Evolutionary conservation across 2,113 vertebrate species (phyloP).

Genomic region (Gorsachius goisagi): DNA sequence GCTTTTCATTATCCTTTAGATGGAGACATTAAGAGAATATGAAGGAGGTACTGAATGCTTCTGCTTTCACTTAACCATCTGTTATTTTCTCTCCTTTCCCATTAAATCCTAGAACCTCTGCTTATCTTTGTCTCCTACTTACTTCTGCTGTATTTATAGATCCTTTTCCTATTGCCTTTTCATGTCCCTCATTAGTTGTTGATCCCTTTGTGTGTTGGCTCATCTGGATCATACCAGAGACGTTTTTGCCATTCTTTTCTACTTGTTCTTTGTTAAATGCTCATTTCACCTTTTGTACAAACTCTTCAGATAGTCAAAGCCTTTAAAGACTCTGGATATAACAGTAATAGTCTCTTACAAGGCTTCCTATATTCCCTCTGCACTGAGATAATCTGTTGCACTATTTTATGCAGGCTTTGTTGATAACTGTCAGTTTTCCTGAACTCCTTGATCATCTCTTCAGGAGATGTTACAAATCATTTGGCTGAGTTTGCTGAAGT

Average conservation of each 20-base stretch:
- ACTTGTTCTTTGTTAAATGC: background rate
- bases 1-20: slow-evolving; percentile 1
- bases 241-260: background rate
- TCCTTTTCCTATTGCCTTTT: background rate
- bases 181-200: slow-evolving; percentile 19
- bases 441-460: background rate
- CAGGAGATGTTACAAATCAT: background rate
- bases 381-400: background rate
- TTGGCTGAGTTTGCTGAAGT: background rate
- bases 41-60: background rate
- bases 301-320: background rate
- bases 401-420: background rate
- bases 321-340: background rate
- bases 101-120: background rate
- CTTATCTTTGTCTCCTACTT: background rate
- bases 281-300: slow-evolving; percentile 7
- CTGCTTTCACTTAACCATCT: background rate
- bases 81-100: slow-evolving; percentile 12
- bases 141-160: background rate
- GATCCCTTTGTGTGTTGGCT: slow-evolving; percentile 19
- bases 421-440: background rate
- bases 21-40: background rate
- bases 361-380: background rate
- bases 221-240: background rate
- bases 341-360: background rate